Base-by-base conservation (phyloP, 2,888 invertebrate species). In the Linnaemya tessellans region DNA sequence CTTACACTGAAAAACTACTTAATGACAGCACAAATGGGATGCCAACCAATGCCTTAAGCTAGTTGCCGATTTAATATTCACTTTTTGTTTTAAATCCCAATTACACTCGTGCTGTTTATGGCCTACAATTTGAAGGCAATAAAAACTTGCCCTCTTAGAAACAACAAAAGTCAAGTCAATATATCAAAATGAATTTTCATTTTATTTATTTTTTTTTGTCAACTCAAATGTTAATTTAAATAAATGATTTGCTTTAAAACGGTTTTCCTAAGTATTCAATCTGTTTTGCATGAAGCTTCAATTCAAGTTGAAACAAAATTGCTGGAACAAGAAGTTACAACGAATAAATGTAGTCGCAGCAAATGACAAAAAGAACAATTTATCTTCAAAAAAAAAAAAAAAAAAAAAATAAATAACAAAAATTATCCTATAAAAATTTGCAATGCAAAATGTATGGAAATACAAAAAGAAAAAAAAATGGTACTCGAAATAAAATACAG, bases 301-400 rank as follows among this genome's bases (percentile, higher is more conserved):
- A 46, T 25, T 22, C 20, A 41, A 74, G 54, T 74, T 68, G 43
- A 70, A 75, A 38, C n/a, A 77, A 75, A 38, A 43, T 75, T 68
- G 35, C 35, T 25, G 35, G 15, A 65, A 46, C 56, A 49, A 56
- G 10, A 67, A 20, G 46, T 9, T 41, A 15, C 18, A 18, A 43
- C 38, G 54, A 58, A 73, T 25, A 79, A 84, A 80, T 77, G 65
- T 60, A 77, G 70, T 80, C 65, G 54, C 75, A 84, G 70, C 75
- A 30, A 84, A 77, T 73, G 10, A 51, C 54, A 54, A 80, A 73
- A 73, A 75, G 60, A 67, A 60, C 71, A 80, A 84, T 84, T 84
- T 77, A 80, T 80, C 80, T 75, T 65, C 18, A 51, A 11, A 41
- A 41, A 11, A 13, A 3, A 58, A 75, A 43, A 80, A 74, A 80